Evolutionary conservation across 2,797 vertebrate species (phyloP), one percentile per base, ranked within the genome.

Genomic region (Phaenicophaeus curvirostris): DNA sequence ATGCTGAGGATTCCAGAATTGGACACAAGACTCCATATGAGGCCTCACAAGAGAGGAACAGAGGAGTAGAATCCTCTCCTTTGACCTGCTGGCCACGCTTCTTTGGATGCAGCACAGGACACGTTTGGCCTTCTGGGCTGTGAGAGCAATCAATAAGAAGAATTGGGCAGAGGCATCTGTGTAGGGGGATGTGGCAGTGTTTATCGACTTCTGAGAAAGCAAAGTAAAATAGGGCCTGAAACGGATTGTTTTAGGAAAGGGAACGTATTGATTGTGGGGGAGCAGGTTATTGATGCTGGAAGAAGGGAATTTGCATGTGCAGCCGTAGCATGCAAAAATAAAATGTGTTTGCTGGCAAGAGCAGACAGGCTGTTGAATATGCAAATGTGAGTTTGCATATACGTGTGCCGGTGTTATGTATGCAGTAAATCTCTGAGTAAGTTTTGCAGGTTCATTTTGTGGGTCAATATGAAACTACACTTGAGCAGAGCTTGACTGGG

Each of bases 361-460:
- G 54, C 74, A 94, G 72, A 33, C 81, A 82, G 74, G 46, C 12
- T 72, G 77, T 84, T 73, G 79, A 75, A 66, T 79, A 94, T 91
- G 90, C 85, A 94, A 44, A 93, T 94, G 6, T 11, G 39, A 37
- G 44, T 72, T 80, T 95, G 85, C 87, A 89, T 92, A 85, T 81
- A 55, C 90, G 83, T 57, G 42, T 33, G 51, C 39, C 17, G 91
- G 74, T 39, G 76, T 85, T 81, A n/a, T 42, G 59, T 46, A 13
- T 25, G 44, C 94, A 35, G 19, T 65, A 86, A 93, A 88, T 88
- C 89, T 87, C 72, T 6, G 33, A 63, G 62, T 74, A 67, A 79
- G 91, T 85, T 74, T 31, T 85, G 39, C 73, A 88, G 74, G 85
- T 84, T 93, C 48, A 33, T 84, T 91, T 85, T 89, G 55, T 41